Conservation (phyloP, 2,888 invertebrate species). For the Lucinisca nassula region DNA sequence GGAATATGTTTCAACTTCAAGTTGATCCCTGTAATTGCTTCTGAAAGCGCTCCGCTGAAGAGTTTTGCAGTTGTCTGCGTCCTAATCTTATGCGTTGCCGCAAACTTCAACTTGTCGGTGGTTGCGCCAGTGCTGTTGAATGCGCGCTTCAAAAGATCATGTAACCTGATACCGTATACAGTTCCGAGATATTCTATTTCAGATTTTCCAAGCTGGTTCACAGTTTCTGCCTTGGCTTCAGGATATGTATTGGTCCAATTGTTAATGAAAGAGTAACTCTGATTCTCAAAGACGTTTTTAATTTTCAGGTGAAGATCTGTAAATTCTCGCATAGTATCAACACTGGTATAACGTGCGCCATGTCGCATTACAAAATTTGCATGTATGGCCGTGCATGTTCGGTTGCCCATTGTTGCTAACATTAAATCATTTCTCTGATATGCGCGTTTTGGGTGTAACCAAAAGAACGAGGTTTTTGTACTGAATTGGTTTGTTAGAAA, state of each 20-base stretch:
- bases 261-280: conserved; percentile 63
- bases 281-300: conserved; percentile 49
- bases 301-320: conserved; percentile 69
- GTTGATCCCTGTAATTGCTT: conserved; percentile 20
- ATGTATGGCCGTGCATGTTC: conserved; percentile 75
- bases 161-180: conserved; percentile 68
- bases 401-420: conserved; percentile 6
- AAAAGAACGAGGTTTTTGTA: conserved; percentile 78
- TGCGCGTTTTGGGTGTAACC: conserved; percentile 32
- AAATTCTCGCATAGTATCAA: conserved; percentile 74
- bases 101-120: conserved; percentile 72
- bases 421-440: neutral
- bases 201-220: conserved; percentile 74
- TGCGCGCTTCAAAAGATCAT: neutral
- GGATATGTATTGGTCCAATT: conserved; percentile 78
- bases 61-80: conserved; percentile 82
- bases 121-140: conserved; percentile 37
- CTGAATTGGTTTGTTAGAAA: conserved; percentile 55
- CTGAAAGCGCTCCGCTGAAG: conserved; percentile 80
- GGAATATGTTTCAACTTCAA: conserved; percentile 34
- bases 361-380: conserved; percentile 78
- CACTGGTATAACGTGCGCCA: conserved; percentile 78
- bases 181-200: conserved; percentile 78
- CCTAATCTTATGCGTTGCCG: conserved; percentile 74
- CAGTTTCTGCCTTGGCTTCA: conserved; percentile 76